Percentiles rank a stretch among this genome's conserved stretches.
Evolutionary conservation across 2,888 invertebrate species (phyloP).

Genomic region (Ernsta delagoae): DNA sequence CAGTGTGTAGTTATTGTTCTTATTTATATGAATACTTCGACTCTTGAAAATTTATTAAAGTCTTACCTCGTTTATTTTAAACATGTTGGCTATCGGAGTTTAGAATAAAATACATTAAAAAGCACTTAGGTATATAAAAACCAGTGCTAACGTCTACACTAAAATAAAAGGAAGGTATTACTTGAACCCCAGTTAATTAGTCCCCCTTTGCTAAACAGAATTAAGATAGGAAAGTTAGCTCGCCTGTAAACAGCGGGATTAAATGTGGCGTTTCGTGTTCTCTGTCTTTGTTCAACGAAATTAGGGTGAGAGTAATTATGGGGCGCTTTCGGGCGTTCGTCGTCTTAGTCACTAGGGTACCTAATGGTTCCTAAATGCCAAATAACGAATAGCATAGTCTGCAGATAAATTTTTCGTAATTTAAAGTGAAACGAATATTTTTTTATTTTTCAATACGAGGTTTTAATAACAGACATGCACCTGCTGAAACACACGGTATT

Average conservation of each 20-base stretch:
- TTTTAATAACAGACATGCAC: too few relatives aligned
- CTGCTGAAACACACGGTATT: too few relatives aligned
- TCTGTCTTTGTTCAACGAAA: constrained; percentile 34
- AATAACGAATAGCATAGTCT: too few relatives aligned
- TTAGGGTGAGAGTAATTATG: constrained; percentile 36
- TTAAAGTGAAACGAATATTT: too few relatives aligned
- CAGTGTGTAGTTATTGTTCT: too few relatives aligned
- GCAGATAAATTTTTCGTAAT: too few relatives aligned
- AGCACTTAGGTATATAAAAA: background rate
- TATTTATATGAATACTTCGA: too few relatives aligned
- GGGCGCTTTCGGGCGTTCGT: constrained; percentile 23
- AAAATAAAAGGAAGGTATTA: background rate
- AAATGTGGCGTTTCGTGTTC: constrained; percentile 34
- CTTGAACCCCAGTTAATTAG: constrained; percentile 10
- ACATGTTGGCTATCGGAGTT: background rate
- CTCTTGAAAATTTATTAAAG: too few relatives aligned
- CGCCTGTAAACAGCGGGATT: constrained; percentile 35
- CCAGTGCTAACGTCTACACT: background rate
- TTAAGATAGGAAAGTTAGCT: constrained; percentile 22
- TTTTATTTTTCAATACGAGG: too few relatives aligned
- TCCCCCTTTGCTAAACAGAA: constrained; percentile 9
- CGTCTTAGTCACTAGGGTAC: constrained; percentile 10
- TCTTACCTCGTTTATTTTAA: too few relatives aligned
- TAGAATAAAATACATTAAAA: background rate
- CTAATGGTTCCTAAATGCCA: too few relatives aligned